Evolutionary conservation across 2,113 vertebrate genomes (phyloP), one percentile per base, ranked within the genome.

Genomic region (Pachycephala philippinensis): DNA sequence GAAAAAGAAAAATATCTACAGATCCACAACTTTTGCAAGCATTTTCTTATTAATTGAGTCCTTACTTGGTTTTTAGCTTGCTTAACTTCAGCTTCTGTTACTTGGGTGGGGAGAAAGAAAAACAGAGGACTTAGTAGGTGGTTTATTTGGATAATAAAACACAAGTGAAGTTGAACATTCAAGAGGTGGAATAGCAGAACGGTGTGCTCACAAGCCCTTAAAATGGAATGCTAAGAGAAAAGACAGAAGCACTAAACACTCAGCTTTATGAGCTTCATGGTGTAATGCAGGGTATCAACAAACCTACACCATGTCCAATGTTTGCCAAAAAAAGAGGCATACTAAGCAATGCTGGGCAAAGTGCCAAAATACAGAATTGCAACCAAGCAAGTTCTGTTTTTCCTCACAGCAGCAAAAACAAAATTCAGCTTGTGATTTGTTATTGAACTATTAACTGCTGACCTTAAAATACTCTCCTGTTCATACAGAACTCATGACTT

Each of bases 381-480:
- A 95, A 79, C 50, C 66, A 69, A 49, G 78, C 82, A 91, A 79
- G 49, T 83, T 85, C 95, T 94, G 80, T 9, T 88, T 86, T 90
- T 53, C 40, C 63, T 88, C 68, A 87, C 54, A 80, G 84, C 81
- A 93, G 81, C 42, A 89, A 84, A 95, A 91, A 6, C 39, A 81
- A 89, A 91, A 93, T 80, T 86, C 80, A 86, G 87, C 69, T 60
- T 90, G 70, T 47, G 75, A 89, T 91, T 74, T 81, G 84, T 84
- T 89, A 85, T 2, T 85, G 49, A 95, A 54, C 81, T 84, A 66
- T 28, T 87, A 93, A 84, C 81, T 87, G 90, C 66, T 92, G 78
- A 85, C 82, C 63, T 94, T 90, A 85, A 87, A 94, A 71, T 35
- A 64, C 54, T n/a, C 76, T 76, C 63, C 50, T 74, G 70, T 45